Base-by-base conservation (phyloP, 2,113 vertebrate genomes). In the Percopsis transmontana region DNA sequence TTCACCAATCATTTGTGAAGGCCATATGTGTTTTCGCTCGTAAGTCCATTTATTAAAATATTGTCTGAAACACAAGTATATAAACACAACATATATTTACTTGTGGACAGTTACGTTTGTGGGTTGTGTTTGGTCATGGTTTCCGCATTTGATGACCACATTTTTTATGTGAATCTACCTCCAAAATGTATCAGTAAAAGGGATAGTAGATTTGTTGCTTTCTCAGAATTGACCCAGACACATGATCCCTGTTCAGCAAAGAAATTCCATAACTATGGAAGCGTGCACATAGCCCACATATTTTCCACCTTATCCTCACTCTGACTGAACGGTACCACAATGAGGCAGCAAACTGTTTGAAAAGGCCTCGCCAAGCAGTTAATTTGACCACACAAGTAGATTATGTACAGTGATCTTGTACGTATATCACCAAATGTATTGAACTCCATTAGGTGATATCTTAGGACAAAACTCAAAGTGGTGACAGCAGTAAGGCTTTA, bases 171-270 rank as follows among this genome's bases (percentile, higher is more conserved):
- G 27, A 33, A 6, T 33, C 5, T 33, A 33, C 27, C 27, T 33
- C 27, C 27, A 6, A 6, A 33, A 33, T 7, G 27, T 6, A 33
- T 33, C 5, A 33, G 3, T 33, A 33, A 33, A 33, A 33, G 27
- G 8, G 27, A 4, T 33, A 55, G 40, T 58, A 76, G 73, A 82
- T 78, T 54, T 81, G 82, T 72, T 69, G 67, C 58, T 77, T 73
- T 63, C 66, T 68, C 74, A 24, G 58, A 59, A 27, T 1, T 83
- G 63, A 66, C 62, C 54, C 62, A 76, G 74, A 75, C 82, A 67
- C 64, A 81, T 44, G 58, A 85, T 70, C 61, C 33, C 16, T 7
- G 62, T 57, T 38, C 5, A 16, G n/a, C 5, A 41, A 81, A 76
- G 50, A 57, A 68, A 73, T 62, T 70, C 64, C 55, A 65, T 0